Percentiles rank a stretch among this genome's conserved stretches.
phyloP scores from a whole-genome alignment of 2,113 vertebrate genomes.

The Ophiodon elongatus region DNA sequence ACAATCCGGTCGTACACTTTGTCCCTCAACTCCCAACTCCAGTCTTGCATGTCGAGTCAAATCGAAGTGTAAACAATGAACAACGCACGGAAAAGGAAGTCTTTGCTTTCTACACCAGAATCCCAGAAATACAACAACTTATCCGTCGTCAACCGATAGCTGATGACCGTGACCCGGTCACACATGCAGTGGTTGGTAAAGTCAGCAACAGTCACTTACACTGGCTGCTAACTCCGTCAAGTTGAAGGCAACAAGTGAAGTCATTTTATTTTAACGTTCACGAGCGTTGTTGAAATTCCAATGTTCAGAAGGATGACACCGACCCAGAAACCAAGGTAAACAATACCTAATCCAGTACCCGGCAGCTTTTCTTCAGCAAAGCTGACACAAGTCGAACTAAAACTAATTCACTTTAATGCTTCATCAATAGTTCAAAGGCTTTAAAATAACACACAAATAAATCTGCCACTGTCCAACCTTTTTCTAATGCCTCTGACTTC shows the following conservation, averaged over 20 bases:
- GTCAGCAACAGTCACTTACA: no score
- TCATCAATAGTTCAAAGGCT: not conserved
- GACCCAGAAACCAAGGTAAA: not conserved
- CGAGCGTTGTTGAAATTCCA: no score
- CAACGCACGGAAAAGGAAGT: not conserved
- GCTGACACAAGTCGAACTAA: no score
- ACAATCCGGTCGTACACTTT: no score
- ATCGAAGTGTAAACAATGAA: no score
- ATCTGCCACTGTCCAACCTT: not conserved
- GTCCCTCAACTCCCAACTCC: no score
- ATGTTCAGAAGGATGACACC: not conserved
- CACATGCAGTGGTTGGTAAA: no score
- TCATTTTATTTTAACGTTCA: not conserved
- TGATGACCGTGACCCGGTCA: no score
- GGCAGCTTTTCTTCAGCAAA: not conserved
- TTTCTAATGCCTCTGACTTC: not conserved
- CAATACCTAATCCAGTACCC: not conserved
- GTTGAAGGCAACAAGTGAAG: not conserved
- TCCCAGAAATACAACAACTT: no score
- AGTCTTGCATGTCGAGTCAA: no score
- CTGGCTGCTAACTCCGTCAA: not conserved
- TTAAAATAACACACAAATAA: not conserved
- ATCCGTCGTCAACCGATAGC: no score
- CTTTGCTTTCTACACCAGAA: no score
- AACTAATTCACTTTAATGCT: not conserved